These are phyloP conservation scores for Pollenia angustigena DNA, from an alignment of 2,888 invertebrate species.

Conservation along the genomic window DNA sequence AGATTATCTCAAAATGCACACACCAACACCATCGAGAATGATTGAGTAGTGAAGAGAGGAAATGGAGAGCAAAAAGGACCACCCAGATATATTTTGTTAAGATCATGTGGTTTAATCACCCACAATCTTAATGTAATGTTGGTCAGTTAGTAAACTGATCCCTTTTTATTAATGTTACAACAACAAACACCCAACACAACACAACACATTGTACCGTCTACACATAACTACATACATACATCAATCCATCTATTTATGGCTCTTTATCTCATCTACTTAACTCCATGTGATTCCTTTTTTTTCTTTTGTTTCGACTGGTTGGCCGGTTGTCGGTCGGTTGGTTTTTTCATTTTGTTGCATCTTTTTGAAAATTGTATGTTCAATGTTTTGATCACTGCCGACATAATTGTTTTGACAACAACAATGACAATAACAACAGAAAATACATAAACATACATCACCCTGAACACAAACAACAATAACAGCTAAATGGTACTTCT, in stretches of 20 bases:
- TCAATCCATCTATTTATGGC: slow-evolving; percentile 2
- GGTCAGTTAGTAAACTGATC: slow-evolving; percentile 74
- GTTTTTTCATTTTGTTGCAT: slow-evolving; percentile 47
- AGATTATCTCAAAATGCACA: slow-evolving; percentile 47
- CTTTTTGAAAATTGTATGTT: slow-evolving; percentile 59
- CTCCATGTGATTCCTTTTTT: slow-evolving; percentile 61
- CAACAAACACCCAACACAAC: background rate
- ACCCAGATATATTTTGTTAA: slow-evolving; percentile 61
- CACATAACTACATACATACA: background rate
- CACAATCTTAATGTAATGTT: slow-evolving; percentile 76
- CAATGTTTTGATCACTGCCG: slow-evolving; percentile 72
- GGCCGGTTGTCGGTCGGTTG: slow-evolving; percentile 50
- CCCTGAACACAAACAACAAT: slow-evolving; percentile 8
- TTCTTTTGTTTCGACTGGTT: slow-evolving; percentile 36
- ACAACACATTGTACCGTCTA: background rate
- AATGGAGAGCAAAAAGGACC: slow-evolving; percentile 51
- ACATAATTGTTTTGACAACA: slow-evolving; percentile 74
- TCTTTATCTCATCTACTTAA: slow-evolving; percentile 66
- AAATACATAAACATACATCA: slow-evolving; percentile 62
- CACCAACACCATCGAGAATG: slow-evolving; percentile 20
- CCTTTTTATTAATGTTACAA: slow-evolving; percentile 50
- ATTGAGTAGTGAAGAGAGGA: background rate
- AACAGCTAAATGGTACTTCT: slow-evolving; percentile 9
- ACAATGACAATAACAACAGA: slow-evolving; percentile 58
- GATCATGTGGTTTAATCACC: slow-evolving; percentile 74